Evolutionary conservation across 64 coral and sea anemone genomes (phyloP), one percentile per base, ranked within the genome.

Genomic region (Pocillopora damicornis): DNA sequence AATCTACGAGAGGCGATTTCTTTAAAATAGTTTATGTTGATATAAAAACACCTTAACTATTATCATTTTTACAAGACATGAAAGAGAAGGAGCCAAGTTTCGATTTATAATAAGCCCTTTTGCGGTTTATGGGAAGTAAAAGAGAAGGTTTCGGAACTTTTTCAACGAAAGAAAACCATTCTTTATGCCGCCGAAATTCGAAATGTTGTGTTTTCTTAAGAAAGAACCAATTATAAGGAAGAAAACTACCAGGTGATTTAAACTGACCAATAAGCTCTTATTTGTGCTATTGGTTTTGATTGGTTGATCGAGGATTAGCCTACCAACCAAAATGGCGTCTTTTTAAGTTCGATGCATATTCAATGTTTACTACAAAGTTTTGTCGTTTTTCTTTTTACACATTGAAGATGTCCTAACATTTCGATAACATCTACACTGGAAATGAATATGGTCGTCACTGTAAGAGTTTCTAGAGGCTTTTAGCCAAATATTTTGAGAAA

Each of bases 271-370:
- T 95, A 79, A 88, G 60, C 71, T 34, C 64, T 73, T 91, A 61
- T 17, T 22, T 36, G 74, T 56, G 61, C 63, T 57, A 30, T 63
- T 37, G 10, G 4, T 62, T 91, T 62, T 91, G 78, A 95, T 95
- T 94, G 93, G 93, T 20, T 83, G 13, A 76, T 79, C 12, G 30
- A 26, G 34, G 77, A 88, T 90, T 91, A 90, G 25, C 66, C 61
- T 83, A 60, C 81, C 80, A 76, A 72, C 93, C 3, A 88, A 94
- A 72, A 95, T 95, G 93, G 93, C 93, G 93, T 95, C 86, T 56
- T 76, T 59, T 58, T 69, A 17, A 25, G 60, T 20, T 61, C 11
- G 25, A 89, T n/a, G n/a, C 65, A 37, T 6, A 23, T 61, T 88
- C 37, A 15, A 30, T 75, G 34, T 79, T 75, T 76, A 14, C 61